These are phyloP conservation scores for Sarotherodon lohbergeri DNA, from an alignment of 2,113 vertebrate genomes.

Conservation along the genomic window DNA sequence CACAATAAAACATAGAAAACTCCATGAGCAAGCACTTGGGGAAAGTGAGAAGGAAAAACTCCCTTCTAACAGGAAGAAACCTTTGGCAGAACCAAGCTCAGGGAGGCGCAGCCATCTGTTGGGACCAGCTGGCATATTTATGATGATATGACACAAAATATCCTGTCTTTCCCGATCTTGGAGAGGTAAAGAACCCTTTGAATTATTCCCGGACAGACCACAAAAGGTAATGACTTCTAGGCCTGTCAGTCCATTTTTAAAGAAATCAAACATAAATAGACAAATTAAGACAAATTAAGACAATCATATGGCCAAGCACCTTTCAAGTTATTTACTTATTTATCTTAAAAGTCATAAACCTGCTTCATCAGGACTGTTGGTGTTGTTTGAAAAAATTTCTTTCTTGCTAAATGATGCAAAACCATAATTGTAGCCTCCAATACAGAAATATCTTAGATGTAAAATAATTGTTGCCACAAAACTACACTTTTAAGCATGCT, in stretches of 20 bases:
- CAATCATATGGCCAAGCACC: too few species aligned
- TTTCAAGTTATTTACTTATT: background rate
- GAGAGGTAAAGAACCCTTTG: background rate
- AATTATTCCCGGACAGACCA: rapidly evolving
- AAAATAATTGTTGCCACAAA: background rate
- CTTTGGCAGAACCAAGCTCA: background rate
- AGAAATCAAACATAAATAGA: background rate
- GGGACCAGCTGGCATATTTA: background rate
- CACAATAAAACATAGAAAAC: background rate
- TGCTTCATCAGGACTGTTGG: rapidly evolving
- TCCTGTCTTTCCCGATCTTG: background rate
- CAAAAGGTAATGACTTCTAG: background rate
- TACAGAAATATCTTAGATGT: background rate
- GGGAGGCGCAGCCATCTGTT: background rate
- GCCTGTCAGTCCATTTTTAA: background rate
- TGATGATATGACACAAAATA: background rate
- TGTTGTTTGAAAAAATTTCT: background rate
- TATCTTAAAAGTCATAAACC: background rate
- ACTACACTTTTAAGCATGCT: background rate
- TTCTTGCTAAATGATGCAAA: background rate
- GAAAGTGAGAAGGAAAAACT: background rate
- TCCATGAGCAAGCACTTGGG: rapidly evolving
- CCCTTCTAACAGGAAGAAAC: background rate
- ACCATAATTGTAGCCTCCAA: background rate
- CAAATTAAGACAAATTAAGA: background rate